Base-by-base conservation (phyloP, 2,113 vertebrate species). In the Rhodinocichla rosea region DNA sequence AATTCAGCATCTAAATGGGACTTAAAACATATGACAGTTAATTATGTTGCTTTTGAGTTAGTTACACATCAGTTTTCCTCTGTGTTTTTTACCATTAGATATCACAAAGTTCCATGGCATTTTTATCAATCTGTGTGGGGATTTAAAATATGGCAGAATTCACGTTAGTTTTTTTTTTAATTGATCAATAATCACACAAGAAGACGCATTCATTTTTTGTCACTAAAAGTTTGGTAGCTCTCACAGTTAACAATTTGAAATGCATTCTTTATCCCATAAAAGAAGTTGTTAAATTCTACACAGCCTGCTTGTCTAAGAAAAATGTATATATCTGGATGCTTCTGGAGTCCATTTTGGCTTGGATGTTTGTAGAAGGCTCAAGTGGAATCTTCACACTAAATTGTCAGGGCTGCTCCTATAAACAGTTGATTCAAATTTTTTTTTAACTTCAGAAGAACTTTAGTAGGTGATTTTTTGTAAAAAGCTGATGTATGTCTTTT, bases 211-310 rank as follows among this genome's bases (percentile, higher is more conserved):
- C 6, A 47, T 90, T 90, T 92, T 88, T 27, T 80, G 21, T 30
- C 20, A 21, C 28, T 63, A 37, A 17, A 91, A 12, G 0, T 81
- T 70, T 50, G 44, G 59, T 57, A 70, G 45, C 8, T 91, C n/a
- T 91, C 63, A 55, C 45, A 77, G 15, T 57, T n/a, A 95, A 70
- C 50, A 81, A 28, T 63, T 67, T 78, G 26, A 87, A 89, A 70
- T 57, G 2, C 1, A 3, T 78, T 57, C 18, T 83, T 62, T 62
- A 57, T 68, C 28, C 6, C 24, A 53, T 20, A 39, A 37, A 53
- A 59, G 13, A 87, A 80, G 2, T 35, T 49, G 17, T 40, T 69
- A 57, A 87, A 62, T 78, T 81, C 64, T 42, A 42, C 39, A 42
- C 17, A 84, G 22, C 9, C 16, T 57, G 19, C 49, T 73, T 53